These are phyloP conservation scores for Geopemphigus sp. DNA, from an alignment of 1,140 invertebrate genomes.

Conservation along the genomic window DNA sequence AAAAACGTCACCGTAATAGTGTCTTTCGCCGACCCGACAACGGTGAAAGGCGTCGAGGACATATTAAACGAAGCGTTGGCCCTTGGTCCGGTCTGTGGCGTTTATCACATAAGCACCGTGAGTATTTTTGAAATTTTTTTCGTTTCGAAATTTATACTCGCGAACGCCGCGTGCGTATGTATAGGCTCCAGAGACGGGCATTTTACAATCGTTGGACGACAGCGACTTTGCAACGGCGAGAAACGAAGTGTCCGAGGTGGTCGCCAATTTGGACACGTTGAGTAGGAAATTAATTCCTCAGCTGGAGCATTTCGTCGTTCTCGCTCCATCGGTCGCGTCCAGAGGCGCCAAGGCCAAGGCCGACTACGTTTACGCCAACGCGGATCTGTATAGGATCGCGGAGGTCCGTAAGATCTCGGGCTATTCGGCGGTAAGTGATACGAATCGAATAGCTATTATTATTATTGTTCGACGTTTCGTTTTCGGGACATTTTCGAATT, in stretches of 20 bases:
- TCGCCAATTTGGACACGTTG: constrained; percentile 71
- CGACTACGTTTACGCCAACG: constrained; percentile 23
- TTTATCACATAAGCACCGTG: constrained; percentile 91
- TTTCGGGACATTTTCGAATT: no score
- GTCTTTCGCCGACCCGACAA: constrained; percentile 67
- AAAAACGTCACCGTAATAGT: constrained; percentile 69
- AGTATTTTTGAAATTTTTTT: constrained; percentile 46
- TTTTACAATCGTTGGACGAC: constrained; percentile 14
- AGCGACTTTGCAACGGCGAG: constrained; percentile 1
- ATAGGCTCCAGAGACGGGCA: background rate
- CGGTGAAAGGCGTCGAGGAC: constrained; percentile 64
- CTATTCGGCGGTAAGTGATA: constrained; percentile 18
- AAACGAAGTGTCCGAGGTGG: constrained; percentile 7
- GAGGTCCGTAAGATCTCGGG: constrained; percentile 23
- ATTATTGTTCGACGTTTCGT: background rate
- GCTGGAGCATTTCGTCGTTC: constrained; percentile 87
- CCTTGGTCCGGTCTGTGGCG: constrained; percentile 80
- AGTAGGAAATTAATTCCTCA: constrained; percentile 72
- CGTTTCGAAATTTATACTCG: background rate
- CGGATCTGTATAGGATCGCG: background rate
- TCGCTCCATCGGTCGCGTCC: constrained; percentile 67
- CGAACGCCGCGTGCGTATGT: no score
- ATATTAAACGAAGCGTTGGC: constrained; percentile 68
- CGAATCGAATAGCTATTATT: background rate
- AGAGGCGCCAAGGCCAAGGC: constrained; percentile 17